Evolutionary conservation across 2,888 invertebrate species (phyloP).

Genomic region (Parnassius apollo): DNA sequence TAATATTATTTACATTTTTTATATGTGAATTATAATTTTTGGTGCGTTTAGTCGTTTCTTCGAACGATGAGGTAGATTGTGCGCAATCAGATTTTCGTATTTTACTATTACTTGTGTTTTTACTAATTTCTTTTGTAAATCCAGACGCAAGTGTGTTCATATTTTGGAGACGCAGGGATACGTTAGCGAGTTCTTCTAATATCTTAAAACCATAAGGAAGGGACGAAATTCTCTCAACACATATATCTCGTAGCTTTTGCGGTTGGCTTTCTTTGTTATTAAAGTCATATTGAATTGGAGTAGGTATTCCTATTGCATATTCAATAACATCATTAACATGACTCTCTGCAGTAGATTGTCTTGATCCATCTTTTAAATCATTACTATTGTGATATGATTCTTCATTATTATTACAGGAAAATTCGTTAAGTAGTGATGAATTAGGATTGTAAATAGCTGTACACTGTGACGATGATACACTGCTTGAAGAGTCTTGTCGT

Average conservation of each 20-base stretch:
- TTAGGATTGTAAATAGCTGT: conserved; percentile 85
- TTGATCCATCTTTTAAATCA: conserved; percentile 35
- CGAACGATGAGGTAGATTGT: neutral
- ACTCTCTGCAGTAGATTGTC: conserved; percentile 41
- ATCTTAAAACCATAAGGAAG: conserved; percentile 86
- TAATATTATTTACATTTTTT: neutral
- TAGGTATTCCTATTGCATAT: conserved; percentile 57
- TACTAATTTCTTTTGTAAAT: conserved; percentile 28
- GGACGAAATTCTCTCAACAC: conserved; percentile 83
- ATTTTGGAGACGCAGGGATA: conserved; percentile 79
- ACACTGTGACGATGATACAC: conserved; percentile 84
- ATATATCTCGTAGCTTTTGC: conserved; percentile 82
- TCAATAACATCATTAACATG: conserved; percentile 72
- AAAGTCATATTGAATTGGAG: conserved; percentile 36
- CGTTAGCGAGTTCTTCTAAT: conserved; percentile 84
- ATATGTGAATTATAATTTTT: neutral
- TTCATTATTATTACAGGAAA: conserved; percentile 72
- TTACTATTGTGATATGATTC: conserved; percentile 48
- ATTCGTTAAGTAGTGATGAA: conserved; percentile 82
- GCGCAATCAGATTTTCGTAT: conserved; percentile 30
- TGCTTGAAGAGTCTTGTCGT: conserved; percentile 82
- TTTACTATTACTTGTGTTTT: conserved; percentile 7
- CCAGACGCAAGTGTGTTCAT: conserved; percentile 48
- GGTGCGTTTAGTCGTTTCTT: neutral
- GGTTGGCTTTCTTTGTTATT: conserved; percentile 48